Base-by-base conservation (phyloP, 2,888 invertebrate species). In the Cantharis rufa region DNA sequence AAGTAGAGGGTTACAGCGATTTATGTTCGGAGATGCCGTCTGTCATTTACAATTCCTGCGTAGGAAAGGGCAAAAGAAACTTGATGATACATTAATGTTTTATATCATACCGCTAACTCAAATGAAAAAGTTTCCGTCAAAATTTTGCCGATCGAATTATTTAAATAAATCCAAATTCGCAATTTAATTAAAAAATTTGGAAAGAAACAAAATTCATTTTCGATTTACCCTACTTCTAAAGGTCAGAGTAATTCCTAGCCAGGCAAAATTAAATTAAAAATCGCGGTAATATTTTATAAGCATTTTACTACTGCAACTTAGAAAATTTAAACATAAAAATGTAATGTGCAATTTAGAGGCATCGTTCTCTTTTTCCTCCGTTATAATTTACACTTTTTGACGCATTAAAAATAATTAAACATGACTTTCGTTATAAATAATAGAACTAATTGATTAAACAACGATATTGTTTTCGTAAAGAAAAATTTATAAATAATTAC, bases 1-100 rank as follows among this genome's bases (percentile, higher is more conserved):
- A 73, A 73, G 68, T 73, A 66, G 69, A 72, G 28, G 15, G 64
- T 62, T 66, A 68, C 48, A 32, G 16, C 72, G 28, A 72, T 66
- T 69, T 73, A 68, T 68, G 62, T 62, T 24, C 71, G 10, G 16
- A 32, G 69, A 21, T 69, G 61, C 68, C 21, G 63, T 71, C 62
- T 18, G 28, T 72, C 69, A 24, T 32, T 72, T 28, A 28, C 63
- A 28, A 28, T n/a, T 16, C 63, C 62, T 15, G 13, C 69, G 18
- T 27, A 73, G 69, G 15, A 21, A 69, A 69, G 21, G 61, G 32
- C 68, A 73, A 73, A 69, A 62, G 66, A 32, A 48, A n/a, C 62
- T 69, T 73, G 69, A 66, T 66, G 64, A 66, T 66, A 21, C 24
- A 66, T 66, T 66, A 21, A 21, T 66, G 24, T 66, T 66, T 66